Base-by-base conservation (phyloP, 2,113 vertebrate genomes). In the Cynocephalus volans region DNA sequence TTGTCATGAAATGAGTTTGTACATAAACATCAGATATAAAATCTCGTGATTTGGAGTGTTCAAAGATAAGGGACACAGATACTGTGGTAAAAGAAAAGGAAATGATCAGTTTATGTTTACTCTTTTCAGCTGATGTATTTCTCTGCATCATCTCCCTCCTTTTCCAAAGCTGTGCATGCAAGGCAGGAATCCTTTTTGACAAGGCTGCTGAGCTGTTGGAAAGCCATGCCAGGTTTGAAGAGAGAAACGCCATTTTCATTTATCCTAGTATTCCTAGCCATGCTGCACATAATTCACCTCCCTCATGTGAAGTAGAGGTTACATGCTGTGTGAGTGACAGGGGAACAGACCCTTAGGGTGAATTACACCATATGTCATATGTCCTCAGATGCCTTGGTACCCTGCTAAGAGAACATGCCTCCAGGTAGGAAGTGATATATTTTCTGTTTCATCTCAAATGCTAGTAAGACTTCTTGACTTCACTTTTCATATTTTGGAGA, bases 251-350 rank as follows among this genome's bases (percentile, higher is more conserved):
- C 23, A 6, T 48, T 88, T 97, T 94, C 93, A 54, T 95, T 92
- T 79, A 24, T 28, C 17, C 83, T 85, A n/a, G 15, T 26, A 62
- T 13, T 88, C 31, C 41, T 93, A 56, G 48, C 17, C 76, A 5
- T 50, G 9, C 50, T 70, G 28, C 48, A 83, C 15, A 50, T 82
- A 94, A 92, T 65, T 97, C 45, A 54, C 48, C 65, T 97, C 7
- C 64, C 79, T 93, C 18, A 10, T n/a, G 7, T 70, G 86, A 95
- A 79, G n/a, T 64, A 93, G 50, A 93, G 93, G 84, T 96, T 80
- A 9, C 36, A 67, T 48, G 50, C 31, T 81, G 2, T 83, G 48
- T 92, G 90, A 97, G 62, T 93, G 97, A 96, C 31, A 96, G 93
- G n/a, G 77, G 97, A 96, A 81, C 41, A 12, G 4, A 12, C 85